Conservation (phyloP, 2,113 vertebrate genomes). For the Scopus umbretta region DNA sequence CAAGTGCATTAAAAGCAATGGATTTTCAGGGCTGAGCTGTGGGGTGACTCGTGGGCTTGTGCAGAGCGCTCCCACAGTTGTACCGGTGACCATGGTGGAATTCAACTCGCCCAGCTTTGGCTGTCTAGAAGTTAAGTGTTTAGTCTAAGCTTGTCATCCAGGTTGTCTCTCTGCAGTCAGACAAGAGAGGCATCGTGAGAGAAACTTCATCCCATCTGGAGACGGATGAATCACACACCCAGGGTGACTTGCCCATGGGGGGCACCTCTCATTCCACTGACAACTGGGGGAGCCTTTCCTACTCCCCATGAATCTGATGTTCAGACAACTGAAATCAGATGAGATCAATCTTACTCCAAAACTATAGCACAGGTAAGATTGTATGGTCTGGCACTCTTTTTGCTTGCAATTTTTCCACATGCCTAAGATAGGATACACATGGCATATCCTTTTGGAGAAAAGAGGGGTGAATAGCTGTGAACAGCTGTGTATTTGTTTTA, state of each 20-base stretch:
- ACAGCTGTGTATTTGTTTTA: neutral
- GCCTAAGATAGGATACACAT: neutral
- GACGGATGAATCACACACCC: neutral
- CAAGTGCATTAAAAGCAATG: neutral
- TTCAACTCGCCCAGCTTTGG: neutral
- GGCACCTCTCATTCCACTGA: neutral
- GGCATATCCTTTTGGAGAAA: neutral
- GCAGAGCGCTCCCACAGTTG: neutral
- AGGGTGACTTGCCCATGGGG: accelerated
- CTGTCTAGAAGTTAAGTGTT: neutral
- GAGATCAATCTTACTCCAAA: neutral
- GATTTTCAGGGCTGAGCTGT: neutral
- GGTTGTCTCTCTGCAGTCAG: neutral
- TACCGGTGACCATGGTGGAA: neutral
- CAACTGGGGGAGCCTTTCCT: neutral
- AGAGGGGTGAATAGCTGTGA: neutral
- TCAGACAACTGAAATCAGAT: neutral
- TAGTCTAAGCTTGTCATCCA: neutral
- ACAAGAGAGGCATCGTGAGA: neutral
- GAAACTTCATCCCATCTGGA: neutral
- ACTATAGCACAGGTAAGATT: neutral
- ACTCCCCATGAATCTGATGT: neutral
- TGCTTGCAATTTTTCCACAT: neutral
- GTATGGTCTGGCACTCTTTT: neutral
- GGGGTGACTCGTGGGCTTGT: neutral